phyloP scores from a whole-genome alignment of 2,797 vertebrate species.

The Megalops cyprinoides region DNA sequence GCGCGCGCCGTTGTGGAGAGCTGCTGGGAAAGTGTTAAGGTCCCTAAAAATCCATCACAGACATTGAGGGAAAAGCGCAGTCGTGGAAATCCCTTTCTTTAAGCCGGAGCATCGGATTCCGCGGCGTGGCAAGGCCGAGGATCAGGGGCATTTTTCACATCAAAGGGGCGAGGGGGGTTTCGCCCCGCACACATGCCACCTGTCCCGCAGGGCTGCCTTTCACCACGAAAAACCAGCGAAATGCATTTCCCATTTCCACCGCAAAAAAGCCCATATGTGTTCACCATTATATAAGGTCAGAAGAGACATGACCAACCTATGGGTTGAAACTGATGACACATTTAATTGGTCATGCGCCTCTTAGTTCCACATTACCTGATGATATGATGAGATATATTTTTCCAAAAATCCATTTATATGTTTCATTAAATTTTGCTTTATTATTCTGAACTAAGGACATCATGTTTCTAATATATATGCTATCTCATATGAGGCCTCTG shows the following conservation, averaged over 20 bases:
- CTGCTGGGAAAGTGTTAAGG: neutral
- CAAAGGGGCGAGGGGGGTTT: neutral
- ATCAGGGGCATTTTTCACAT: constrained; percentile 24
- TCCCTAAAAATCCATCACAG: constrained; percentile 13
- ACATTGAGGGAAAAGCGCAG: neutral
- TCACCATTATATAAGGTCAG: neutral
- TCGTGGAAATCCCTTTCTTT: constrained; percentile 25
- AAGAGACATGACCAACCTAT: neutral
- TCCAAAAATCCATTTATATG: neutral
- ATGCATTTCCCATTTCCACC: neutral
- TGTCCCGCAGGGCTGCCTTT: neutral
- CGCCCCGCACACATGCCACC: neutral
- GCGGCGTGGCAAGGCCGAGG: neutral
- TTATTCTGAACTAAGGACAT: neutral
- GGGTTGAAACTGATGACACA: neutral
- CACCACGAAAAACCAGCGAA: neutral
- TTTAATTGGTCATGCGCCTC: neutral
- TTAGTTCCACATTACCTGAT: neutral
- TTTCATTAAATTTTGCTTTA: neutral
- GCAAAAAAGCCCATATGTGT: neutral
- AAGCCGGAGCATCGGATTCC: constrained; percentile 17
- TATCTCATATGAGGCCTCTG: neutral
- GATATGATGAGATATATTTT: neutral
- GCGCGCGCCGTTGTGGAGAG: neutral
- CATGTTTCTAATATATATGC: neutral